phyloP scores from a whole-genome alignment of 2,797 vertebrate genomes.

The Bradypodion pumilum region DNA sequence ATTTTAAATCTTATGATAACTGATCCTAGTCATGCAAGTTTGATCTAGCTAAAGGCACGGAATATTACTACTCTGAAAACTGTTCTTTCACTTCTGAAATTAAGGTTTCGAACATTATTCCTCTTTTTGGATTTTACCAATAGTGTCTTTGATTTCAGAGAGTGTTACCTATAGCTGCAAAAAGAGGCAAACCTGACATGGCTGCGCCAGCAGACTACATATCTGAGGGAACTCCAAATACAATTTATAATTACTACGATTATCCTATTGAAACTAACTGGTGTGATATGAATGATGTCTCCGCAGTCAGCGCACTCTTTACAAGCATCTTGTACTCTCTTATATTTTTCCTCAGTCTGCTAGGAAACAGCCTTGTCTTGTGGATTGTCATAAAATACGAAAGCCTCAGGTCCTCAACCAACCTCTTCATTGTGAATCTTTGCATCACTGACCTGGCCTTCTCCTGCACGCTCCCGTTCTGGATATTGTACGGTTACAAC shows the following conservation, averaged over 20 bases:
- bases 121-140: not conserved
- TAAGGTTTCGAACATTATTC: not conserved
- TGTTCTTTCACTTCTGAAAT: no score
- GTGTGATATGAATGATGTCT: slow-evolving; percentile 71
- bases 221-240: not conserved
- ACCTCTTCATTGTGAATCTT: slow-evolving; percentile 89
- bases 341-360: slow-evolving; percentile 82
- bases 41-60: no score
- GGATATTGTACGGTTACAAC: slow-evolving; percentile 73
- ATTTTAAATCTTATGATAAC: no score
- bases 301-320: slow-evolving; percentile 63
- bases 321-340: slow-evolving; percentile 78
- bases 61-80: no score
- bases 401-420: slow-evolving; percentile 86
- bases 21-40: no score
- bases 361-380: slow-evolving; percentile 87
- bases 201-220: not conserved
- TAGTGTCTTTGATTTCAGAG: not conserved
- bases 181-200: not conserved
- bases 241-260: not conserved
- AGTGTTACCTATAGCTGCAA: not conserved
- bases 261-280: not conserved
- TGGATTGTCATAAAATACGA: slow-evolving; percentile 87
- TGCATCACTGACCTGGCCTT: slow-evolving; percentile 89
- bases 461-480: slow-evolving; percentile 86